Evolutionary conservation across 2,888 invertebrate genomes (phyloP).

Genomic region (Platycnemis pennipes): DNA sequence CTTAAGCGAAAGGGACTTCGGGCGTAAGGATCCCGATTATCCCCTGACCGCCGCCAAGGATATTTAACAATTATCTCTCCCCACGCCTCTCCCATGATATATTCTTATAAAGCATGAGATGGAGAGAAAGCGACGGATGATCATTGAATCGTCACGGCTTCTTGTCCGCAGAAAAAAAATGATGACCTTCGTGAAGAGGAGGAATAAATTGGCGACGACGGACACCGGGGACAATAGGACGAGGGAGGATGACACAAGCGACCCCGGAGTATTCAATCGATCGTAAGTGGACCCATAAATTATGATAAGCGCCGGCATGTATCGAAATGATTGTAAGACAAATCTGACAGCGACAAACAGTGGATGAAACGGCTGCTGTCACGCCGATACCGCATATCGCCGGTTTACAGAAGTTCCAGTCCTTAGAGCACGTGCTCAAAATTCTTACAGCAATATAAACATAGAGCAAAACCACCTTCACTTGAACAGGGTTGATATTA

Average conservation of each 20-base stretch:
- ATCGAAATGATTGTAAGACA: background rate
- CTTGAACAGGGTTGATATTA: too few species aligned
- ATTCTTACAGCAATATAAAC: too few species aligned
- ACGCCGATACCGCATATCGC: background rate
- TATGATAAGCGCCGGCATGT: background rate
- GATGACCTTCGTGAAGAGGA: background rate
- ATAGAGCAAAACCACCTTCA: too few species aligned
- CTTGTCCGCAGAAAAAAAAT: background rate
- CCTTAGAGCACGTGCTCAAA: too few species aligned
- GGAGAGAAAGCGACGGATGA: background rate
- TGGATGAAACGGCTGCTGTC: background rate
- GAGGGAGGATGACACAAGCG: background rate
- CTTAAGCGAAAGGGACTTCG: background rate
- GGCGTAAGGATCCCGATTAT: background rate
- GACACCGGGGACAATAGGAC: background rate
- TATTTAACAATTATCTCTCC: background rate
- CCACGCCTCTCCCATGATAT: too few species aligned
- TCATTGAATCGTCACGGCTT: background rate
- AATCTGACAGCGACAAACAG: slow-evolving; percentile 2
- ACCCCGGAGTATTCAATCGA: background rate
- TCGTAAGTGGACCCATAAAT: slow-evolving; percentile 36
- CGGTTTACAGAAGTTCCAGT: background rate
- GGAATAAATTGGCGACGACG: slow-evolving; percentile 19
- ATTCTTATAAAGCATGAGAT: too few species aligned
- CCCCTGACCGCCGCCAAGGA: background rate